Evolutionary conservation across 2,113 vertebrate genomes (phyloP), one percentile per base, ranked within the genome.

Genomic region (Hirundichthys speculiger): DNA sequence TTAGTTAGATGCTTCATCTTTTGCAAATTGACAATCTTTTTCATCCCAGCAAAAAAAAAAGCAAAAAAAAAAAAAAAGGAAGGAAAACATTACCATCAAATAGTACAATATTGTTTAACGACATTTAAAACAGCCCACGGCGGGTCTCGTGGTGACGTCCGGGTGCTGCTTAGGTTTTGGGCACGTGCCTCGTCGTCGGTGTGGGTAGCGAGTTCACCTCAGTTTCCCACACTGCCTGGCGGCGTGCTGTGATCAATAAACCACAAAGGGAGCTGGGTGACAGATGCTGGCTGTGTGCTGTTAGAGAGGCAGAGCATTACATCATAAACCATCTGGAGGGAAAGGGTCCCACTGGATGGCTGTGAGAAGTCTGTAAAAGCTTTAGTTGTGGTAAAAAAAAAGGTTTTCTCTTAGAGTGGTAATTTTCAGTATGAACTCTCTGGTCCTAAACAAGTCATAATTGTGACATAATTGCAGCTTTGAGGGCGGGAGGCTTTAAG

Each of bases 161-260:
- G 52, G 24, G 58, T 61, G 42, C 12, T 51, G 18, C 21, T 16
- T 41, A 50, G 55, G 55, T 27, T 19, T 39, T 40, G n/a, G 63
- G 67, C 78, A 64, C 64, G 64, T 75, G 77, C 63, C 58, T 8
- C 61, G 24, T 40, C 13, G 42, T 75, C 38, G 20, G 55, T 80
- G 86, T 87, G 86, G 85, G 85, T 58, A 73, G 48, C 49, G 55
- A 60, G 53, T 42, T 16, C 22, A 46, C 71, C 66, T 25, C 48
- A 71, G 58, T 65, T 87, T 88, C 88, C 80, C 88, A 88, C 86
- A 84, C 77, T 64, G 59, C 70, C 59, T 74, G 45, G 20, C 65
- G 13, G 51, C 64, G n/a, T n/a, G 30, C 55, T 73, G 60, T 54
- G 66, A 39, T 80, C 75, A 75, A 30, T 74, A 45, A 48, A 65